Percentiles rank a stretch among this genome's conserved stretches.
Conservation (phyloP, 2,888 invertebrate species). For the Lathronympha strigana region DNA sequence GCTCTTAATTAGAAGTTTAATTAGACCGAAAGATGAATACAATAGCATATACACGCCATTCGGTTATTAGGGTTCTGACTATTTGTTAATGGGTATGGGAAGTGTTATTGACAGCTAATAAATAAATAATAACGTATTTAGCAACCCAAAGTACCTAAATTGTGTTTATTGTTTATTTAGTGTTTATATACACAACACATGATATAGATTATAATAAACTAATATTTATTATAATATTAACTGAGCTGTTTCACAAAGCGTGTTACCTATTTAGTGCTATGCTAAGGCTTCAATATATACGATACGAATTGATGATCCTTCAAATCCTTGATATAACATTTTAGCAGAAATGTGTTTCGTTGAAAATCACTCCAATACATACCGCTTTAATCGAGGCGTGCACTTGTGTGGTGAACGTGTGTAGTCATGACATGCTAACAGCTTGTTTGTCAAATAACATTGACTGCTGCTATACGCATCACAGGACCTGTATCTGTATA, state of each 20-base stretch:
- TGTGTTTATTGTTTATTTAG: no score
- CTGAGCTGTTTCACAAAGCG: no score
- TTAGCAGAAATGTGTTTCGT: background rate
- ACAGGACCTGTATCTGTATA: conserved; percentile 1
- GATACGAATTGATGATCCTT: no score
- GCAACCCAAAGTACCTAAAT: no score
- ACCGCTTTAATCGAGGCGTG: conserved; percentile 4
- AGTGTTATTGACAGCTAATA: no score
- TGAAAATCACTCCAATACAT: background rate
- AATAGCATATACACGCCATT: conserved; percentile 30
- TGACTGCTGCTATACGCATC: conserved; percentile 13
- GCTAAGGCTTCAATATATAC: no score
- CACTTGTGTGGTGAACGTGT: conserved; percentile 37
- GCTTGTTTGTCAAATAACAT: conserved; percentile 35
- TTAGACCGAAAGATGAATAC: conserved; percentile 28
- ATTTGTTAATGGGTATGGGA: no score
- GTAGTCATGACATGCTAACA: conserved; percentile 22
- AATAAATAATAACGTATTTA: no score
- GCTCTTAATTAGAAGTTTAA: conserved; percentile 41
- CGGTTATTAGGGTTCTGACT: conserved; percentile 17
- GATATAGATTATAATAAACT: no score
- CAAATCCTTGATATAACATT: background rate
- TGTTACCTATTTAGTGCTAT: no score
- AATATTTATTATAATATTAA: no score
- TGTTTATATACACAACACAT: no score